These are phyloP conservation scores for Syrmaticus mikado DNA, from an alignment of 2,113 vertebrate species.

Conservation along the genomic window DNA sequence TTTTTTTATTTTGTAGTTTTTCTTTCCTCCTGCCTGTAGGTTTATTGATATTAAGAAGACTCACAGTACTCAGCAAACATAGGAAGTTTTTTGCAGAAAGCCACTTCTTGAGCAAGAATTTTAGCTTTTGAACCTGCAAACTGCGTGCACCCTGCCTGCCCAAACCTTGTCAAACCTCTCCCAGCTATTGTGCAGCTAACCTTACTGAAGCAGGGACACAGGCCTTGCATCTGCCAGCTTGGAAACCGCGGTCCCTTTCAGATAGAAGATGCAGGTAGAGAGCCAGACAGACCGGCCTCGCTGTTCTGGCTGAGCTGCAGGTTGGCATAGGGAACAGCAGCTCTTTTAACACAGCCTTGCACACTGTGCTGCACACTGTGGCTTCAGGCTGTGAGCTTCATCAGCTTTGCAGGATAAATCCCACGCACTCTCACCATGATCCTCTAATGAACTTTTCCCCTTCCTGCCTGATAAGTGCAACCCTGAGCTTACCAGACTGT, in stretches of 20 bases:
- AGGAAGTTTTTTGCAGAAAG: background rate
- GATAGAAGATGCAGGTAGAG: background rate
- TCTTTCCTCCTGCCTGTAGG: background rate
- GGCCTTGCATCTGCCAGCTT: background rate
- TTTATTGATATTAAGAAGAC: background rate
- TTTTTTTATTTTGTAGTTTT: background rate
- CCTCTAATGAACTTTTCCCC: background rate
- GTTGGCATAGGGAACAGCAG: background rate
- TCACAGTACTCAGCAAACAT: background rate
- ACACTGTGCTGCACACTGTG: background rate
- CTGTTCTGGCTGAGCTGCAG: background rate
- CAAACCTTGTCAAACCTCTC: background rate
- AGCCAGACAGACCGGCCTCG: background rate
- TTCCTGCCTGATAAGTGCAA: background rate
- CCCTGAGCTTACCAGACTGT: background rate
- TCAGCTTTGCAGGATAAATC: background rate
- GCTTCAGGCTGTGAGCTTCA: background rate
- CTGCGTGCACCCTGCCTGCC: background rate
- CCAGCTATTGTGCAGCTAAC: background rate
- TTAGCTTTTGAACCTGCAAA: background rate
- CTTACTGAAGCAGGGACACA: background rate
- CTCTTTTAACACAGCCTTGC: background rate
- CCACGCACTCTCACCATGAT: background rate
- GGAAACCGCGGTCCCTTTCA: background rate
- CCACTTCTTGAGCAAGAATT: background rate